Conservation (phyloP, 2,797 vertebrate genomes). For the Nyctibius grandis region DNA sequence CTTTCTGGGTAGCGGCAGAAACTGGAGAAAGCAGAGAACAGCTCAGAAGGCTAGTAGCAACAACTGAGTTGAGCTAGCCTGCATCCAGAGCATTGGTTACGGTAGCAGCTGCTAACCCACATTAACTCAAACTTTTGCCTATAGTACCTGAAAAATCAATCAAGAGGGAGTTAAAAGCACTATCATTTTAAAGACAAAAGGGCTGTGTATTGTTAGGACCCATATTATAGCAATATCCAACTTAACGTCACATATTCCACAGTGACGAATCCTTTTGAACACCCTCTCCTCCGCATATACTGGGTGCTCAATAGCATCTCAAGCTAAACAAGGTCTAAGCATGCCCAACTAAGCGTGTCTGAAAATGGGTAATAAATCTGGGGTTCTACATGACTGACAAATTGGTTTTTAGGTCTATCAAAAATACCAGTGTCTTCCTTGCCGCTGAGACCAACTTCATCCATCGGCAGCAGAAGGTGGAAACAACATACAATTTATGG, state of each 20-base stretch:
- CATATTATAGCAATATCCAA: background rate
- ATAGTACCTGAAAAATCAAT: background rate
- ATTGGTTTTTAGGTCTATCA: background rate
- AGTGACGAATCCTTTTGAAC: background rate
- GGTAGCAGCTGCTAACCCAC: background rate
- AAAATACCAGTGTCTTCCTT: background rate
- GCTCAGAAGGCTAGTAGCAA: background rate
- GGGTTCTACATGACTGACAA: background rate
- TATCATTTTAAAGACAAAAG: background rate
- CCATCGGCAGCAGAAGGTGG: background rate
- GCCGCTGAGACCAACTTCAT: background rate
- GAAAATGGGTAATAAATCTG: background rate
- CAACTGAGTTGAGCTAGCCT: background rate
- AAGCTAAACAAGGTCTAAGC: background rate
- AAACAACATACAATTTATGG: background rate
- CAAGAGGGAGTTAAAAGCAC: background rate
- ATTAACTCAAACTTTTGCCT: background rate
- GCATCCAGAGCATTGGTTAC: background rate
- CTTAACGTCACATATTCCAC: background rate
- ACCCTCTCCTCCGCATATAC: background rate
- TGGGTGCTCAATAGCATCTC: background rate
- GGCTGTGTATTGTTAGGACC: background rate
- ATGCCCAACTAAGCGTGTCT: accelerated
- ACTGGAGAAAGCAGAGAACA: background rate
- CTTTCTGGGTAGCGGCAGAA: background rate